phyloP scores from a whole-genome alignment of 2,888 invertebrate species.

The Eupithecia abbreviata region DNA sequence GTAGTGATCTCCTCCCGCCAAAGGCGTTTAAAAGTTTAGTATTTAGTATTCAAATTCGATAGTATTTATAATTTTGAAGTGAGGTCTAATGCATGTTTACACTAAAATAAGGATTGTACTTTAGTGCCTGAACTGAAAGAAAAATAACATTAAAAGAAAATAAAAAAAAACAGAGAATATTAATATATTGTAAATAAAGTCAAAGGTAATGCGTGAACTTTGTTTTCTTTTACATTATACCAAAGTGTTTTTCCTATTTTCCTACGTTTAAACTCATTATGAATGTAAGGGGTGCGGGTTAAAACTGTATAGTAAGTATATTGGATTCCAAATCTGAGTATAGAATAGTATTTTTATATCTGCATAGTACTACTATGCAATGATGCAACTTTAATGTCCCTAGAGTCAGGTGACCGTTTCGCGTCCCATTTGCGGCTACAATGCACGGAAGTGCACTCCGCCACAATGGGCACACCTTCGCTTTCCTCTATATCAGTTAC shows the following conservation, averaged over 20 bases:
- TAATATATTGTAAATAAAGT: slow-evolving; percentile 83
- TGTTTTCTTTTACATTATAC: slow-evolving; percentile 41
- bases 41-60: slow-evolving; percentile 51
- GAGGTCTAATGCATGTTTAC: slow-evolving; percentile 69
- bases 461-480: slow-evolving; percentile 51
- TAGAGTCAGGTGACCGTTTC: slow-evolving; percentile 36
- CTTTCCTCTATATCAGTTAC: slow-evolving; percentile 60
- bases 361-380: too few species aligned
- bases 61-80: slow-evolving; percentile 51
- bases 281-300: too few species aligned
- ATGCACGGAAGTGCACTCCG: slow-evolving; percentile 65
- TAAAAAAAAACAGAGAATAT: slow-evolving; percentile 75
- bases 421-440: slow-evolving; percentile 63
- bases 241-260: neutral
- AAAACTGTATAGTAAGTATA: too few species aligned
- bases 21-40: slow-evolving; percentile 63
- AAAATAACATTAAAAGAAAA: slow-evolving; percentile 59
- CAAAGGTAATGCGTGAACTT: slow-evolving; percentile 57
- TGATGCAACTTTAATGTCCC: slow-evolving; percentile 47
- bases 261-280: neutral
- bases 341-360: too few species aligned
- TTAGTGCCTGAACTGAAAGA: slow-evolving; percentile 74
- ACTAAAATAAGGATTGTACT: slow-evolving; percentile 60
- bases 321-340: too few species aligned
- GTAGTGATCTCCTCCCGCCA: slow-evolving; percentile 67